These are phyloP conservation scores for Pelobates cultripes DNA, from an alignment of 2,797 vertebrate genomes.

Conservation along the genomic window DNA sequence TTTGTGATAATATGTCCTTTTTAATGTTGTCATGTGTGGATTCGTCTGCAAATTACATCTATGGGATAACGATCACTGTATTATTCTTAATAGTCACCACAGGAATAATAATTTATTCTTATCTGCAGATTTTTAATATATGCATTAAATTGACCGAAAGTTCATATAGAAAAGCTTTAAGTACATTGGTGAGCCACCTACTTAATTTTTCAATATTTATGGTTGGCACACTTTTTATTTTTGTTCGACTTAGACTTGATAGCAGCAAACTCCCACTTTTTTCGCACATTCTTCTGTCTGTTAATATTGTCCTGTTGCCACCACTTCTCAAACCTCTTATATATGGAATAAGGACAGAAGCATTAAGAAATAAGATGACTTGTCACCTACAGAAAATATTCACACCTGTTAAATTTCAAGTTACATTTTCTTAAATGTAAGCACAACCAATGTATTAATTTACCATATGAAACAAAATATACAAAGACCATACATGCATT, in stretches of 20 bases:
- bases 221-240: background rate
- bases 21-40: conserved; percentile 1
- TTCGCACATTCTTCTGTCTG: background rate
- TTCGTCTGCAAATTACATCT: background rate
- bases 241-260: background rate
- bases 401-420: no score
- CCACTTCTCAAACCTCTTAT: conserved; percentile 1
- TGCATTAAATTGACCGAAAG: conserved; percentile 3
- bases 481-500: no score
- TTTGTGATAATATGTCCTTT: conserved; percentile 14
- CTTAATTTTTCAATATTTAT: conserved; percentile 28
- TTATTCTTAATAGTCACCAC: background rate
- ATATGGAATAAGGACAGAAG: conserved; percentile 13
- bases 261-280: background rate
- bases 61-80: background rate
- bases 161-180: background rate
- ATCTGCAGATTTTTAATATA: conserved; percentile 3
- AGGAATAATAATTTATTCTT: background rate
- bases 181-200: conserved; percentile 32
- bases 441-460: no score
- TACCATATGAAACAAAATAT: no score
- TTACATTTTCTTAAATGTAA: no score
- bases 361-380: background rate
- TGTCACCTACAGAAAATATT: background rate
- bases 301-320: background rate